Evolutionary conservation across 2,888 invertebrate species (phyloP).

Genomic region (Mesorhabditis sp.): DNA sequence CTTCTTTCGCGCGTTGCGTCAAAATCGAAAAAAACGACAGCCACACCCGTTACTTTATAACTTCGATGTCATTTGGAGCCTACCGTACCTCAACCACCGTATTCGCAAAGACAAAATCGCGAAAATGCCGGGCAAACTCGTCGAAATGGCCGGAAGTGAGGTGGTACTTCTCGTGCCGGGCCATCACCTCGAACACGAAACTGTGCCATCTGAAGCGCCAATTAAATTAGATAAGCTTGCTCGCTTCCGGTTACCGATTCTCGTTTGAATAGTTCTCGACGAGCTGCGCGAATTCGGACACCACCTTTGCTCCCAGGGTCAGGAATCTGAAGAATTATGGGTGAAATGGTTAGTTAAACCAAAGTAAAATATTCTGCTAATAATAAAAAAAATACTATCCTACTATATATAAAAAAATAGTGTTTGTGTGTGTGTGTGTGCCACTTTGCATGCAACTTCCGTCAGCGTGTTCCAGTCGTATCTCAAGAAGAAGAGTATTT

Average conservation of each 20-base stretch:
- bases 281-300: neutral
- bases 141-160: conserved; percentile 2
- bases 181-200: conserved; percentile 4
- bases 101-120: neutral
- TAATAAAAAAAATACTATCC: no score
- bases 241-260: neutral
- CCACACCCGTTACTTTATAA: neutral
- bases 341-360: no score
- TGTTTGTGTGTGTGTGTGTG: no score
- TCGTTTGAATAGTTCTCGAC: conserved; percentile 6
- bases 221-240: neutral
- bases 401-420: no score
- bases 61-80: neutral
- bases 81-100: neutral
- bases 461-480: no score
- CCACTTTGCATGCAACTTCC: no score
- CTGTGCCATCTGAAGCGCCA: neutral
- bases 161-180: conserved; percentile 1
- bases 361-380: no score
- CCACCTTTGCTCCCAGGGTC: neutral
- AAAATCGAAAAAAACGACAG: no score
- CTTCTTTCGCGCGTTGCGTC: no score
- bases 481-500: no score
- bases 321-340: neutral
- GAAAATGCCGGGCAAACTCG: neutral